Percentiles rank a stretch among this genome's conserved stretches.
Evolutionary conservation across 2,888 invertebrate species (phyloP).

Genomic region (Embidobia sp.): DNA sequence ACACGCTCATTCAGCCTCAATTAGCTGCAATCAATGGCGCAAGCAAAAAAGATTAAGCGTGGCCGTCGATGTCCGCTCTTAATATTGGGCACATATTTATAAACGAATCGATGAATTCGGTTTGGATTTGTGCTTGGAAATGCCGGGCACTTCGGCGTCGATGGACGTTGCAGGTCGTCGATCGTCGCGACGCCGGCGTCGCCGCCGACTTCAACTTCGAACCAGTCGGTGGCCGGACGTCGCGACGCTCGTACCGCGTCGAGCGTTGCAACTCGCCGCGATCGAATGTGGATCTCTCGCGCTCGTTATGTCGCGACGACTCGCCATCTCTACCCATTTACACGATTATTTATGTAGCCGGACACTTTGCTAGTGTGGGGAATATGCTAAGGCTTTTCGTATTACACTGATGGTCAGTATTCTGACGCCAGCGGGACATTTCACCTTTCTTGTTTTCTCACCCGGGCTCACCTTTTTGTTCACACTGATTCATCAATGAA

Average conservation of each 20-base stretch:
- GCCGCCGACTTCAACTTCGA: constrained; percentile 68
- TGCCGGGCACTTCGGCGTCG: no score
- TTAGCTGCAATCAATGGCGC: no score
- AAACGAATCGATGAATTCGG: no score
- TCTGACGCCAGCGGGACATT: no score
- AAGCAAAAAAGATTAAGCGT: no score
- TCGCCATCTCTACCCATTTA: constrained; percentile 1
- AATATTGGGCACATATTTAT: no score
- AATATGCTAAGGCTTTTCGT: constrained; percentile 49
- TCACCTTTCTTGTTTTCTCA: no score
- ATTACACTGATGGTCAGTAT: constrained; percentile 64
- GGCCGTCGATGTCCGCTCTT: no score
- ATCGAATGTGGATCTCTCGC: constrained; percentile 46
- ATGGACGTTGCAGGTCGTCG: constrained; percentile 71
- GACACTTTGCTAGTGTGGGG: constrained; percentile 32
- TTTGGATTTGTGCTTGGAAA: no score
- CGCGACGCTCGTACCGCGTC: constrained; percentile 72
- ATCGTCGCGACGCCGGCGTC: constrained; percentile 69
- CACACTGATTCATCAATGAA: no score
- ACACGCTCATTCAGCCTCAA: no score
- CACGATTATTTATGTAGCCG: constrained; percentile 36
- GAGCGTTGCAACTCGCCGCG: constrained; percentile 42
- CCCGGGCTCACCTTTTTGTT: no score
- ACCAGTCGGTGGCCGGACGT: constrained; percentile 76
- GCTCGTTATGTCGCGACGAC: constrained; percentile 19